phyloP scores from a whole-genome alignment of 2,888 invertebrate genomes.

The Endomychus coccineus region DNA sequence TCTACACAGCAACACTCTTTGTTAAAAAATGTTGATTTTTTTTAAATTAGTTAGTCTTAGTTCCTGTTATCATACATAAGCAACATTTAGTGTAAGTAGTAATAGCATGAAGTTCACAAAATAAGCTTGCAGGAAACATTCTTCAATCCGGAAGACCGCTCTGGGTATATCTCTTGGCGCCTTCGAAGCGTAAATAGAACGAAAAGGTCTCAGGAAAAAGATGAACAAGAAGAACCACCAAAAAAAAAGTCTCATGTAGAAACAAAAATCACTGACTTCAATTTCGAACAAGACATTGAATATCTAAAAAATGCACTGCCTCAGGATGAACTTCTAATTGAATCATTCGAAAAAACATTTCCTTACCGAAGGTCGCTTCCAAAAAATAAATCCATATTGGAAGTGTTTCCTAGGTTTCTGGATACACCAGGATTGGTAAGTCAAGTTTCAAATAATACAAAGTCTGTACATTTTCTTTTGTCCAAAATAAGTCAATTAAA shows the following conservation, averaged over 20 bases:
- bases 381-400: background rate
- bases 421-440: conserved; percentile 1
- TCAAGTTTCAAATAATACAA: too few species aligned
- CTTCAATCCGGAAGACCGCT: conserved; percentile 2
- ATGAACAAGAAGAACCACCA: background rate
- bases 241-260: background rate
- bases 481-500: too few species aligned
- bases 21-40: too few species aligned
- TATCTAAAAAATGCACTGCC: background rate
- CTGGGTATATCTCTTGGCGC: conserved; percentile 2
- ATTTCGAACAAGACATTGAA: conserved; percentile 1
- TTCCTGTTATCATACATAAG: too few species aligned
- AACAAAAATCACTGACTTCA: background rate
- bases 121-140: conserved; percentile 3
- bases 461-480: too few species aligned
- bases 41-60: too few species aligned
- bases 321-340: conserved; percentile 1
- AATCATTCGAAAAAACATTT: background rate
- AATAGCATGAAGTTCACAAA: too few species aligned
- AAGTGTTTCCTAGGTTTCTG: conserved; percentile 3
- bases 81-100: too few species aligned
- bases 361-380: conserved; percentile 1
- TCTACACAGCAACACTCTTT: too few species aligned
- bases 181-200: conserved; percentile 2
- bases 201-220: background rate